phyloP scores from a whole-genome alignment of 2,888 invertebrate genomes.

The Ectemnius continuus region DNA sequence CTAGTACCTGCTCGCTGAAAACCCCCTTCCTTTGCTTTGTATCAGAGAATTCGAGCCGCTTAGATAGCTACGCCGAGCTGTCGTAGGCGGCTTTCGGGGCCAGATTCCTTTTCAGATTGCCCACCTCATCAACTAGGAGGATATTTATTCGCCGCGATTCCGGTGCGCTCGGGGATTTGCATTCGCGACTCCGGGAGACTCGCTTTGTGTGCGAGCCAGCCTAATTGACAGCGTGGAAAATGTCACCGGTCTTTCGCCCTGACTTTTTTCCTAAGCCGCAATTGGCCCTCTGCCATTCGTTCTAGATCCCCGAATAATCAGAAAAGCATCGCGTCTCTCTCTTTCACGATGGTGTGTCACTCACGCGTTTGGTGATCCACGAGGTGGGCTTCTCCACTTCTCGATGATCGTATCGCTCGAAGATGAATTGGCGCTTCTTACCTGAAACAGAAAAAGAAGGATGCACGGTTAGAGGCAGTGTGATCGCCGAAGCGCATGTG shows the following conservation, averaged over 20 bases:
- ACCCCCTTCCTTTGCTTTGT: conserved; percentile 27
- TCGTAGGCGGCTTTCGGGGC: neutral
- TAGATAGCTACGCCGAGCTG: conserved; percentile 14
- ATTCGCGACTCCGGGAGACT: neutral
- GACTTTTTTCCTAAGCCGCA: neutral
- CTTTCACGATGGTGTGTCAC: neutral
- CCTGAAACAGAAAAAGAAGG: conserved; percentile 43
- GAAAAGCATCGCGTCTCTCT: neutral
- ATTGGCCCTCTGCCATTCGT: no score
- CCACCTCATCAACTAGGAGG: conserved; percentile 5
- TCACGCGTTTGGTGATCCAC: conserved; percentile 1
- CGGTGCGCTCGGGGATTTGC: neutral
- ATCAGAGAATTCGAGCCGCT: conserved; percentile 32
- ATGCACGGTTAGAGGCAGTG: conserved; percentile 8
- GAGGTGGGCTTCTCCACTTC: neutral
- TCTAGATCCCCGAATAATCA: no score
- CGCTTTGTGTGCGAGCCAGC: neutral
- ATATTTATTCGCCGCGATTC: conserved; percentile 5
- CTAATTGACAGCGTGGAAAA: conserved; percentile 11
- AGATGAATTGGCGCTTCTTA: conserved; percentile 35
- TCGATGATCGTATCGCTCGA: conserved; percentile 1
- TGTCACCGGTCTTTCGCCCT: neutral
- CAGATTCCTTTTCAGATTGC: conserved; percentile 15
- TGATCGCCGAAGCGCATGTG: no score
- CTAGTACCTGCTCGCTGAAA: conserved; percentile 19